phyloP scores from a whole-genome alignment of 2,797 vertebrate genomes.

The Sardinella longiceps region DNA sequence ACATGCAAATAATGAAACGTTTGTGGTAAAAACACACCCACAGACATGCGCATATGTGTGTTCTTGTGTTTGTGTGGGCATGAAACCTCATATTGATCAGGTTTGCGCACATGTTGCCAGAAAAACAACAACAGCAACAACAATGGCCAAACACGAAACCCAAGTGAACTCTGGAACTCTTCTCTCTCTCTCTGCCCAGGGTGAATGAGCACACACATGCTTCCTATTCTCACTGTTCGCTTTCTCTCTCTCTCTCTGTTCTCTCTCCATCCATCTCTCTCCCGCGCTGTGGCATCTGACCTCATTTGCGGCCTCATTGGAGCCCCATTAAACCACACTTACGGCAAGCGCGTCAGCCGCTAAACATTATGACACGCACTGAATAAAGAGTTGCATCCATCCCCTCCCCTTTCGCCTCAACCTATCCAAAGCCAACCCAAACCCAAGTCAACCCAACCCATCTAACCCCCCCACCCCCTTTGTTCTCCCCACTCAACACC shows the following conservation, averaged over 20 bases:
- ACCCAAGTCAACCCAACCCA: background rate
- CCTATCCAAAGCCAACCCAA: background rate
- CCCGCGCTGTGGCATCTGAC: background rate
- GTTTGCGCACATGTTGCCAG: background rate
- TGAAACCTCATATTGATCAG: background rate
- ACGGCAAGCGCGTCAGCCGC: background rate
- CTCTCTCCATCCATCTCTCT: background rate
- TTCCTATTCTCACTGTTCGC: background rate
- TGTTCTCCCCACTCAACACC: background rate
- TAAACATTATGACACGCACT: background rate
- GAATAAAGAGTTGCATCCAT: background rate
- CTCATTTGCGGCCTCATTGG: background rate
- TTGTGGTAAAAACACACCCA: background rate
- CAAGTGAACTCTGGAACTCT: background rate
- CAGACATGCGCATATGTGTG: background rate
- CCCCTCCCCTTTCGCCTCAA: background rate
- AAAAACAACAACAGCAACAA: background rate
- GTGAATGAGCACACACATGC: background rate
- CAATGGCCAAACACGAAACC: background rate
- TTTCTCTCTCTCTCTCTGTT: background rate
- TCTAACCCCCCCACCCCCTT: background rate
- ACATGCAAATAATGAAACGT: constrained; percentile 39
- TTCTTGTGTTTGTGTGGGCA: background rate
- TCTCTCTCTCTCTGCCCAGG: background rate
- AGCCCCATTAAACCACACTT: background rate